A percentile compares a stretch with the other conserved stretches of the same genome.
Evolutionary conservation across 2,113 vertebrate species (phyloP).

Genomic region (Odontophorus gujanensis): DNA sequence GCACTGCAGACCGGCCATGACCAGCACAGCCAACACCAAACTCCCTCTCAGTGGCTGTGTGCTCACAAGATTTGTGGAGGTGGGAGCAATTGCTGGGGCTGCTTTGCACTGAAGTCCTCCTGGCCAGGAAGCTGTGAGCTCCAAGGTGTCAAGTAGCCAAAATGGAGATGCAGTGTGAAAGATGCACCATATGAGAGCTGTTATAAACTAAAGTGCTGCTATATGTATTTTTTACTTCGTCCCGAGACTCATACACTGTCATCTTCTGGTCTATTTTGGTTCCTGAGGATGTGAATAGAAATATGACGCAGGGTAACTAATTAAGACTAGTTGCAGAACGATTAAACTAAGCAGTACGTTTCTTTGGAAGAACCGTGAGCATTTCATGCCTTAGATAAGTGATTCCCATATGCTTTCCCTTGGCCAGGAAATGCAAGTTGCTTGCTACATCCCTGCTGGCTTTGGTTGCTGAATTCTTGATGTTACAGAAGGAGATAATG

Average conservation of each 20-base stretch:
- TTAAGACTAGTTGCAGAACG: background rate
- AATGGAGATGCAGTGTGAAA: background rate
- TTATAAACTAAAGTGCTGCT: background rate
- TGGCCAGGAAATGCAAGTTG: background rate
- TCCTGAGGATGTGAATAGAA: background rate
- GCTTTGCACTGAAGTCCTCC: background rate
- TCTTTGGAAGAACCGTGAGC: background rate
- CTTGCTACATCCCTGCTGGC: background rate
- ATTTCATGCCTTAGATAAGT: conserved; percentile 1
- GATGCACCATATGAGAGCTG: rapidly evolving
- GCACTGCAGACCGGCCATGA: background rate
- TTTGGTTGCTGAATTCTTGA: conserved; percentile 27
- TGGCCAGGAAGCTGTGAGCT: background rate
- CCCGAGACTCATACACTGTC: background rate
- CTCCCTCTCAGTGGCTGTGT: rapidly evolving
- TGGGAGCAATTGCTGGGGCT: background rate
- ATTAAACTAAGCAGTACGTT: conserved; percentile 23
- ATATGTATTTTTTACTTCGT: background rate
- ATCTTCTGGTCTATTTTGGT: background rate
- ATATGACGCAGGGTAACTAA: background rate
- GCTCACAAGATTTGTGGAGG: background rate
- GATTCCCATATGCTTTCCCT: conserved; percentile 8
- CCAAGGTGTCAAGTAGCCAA: background rate
- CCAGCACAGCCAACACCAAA: background rate
- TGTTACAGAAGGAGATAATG: background rate